These are phyloP conservation scores for Oryzias curvinotus DNA, from an alignment of 2,113 vertebrate species.

Conservation along the genomic window DNA sequence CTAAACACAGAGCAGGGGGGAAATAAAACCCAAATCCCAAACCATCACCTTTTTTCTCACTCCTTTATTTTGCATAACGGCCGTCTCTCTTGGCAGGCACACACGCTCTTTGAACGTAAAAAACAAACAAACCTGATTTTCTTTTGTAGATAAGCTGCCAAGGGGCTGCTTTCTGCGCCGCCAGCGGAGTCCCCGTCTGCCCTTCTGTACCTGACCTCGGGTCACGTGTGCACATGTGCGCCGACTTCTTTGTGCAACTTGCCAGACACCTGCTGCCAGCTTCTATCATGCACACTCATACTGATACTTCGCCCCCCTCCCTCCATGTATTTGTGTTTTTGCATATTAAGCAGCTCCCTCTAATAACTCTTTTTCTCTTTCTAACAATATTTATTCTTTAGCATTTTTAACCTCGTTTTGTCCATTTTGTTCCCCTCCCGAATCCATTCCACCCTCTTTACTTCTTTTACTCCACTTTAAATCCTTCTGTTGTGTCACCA, in stretches of 20 bases:
- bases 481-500: slow-evolving; percentile 35
- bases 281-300: not conserved
- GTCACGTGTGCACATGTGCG: slow-evolving; percentile 15
- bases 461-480: slow-evolving; percentile 17
- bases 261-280: slow-evolving; percentile 29
- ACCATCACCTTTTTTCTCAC: not conserved
- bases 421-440: not conserved
- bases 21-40: not conserved
- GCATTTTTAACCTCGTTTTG: not conserved
- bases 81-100: slow-evolving; percentile 4
- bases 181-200: slow-evolving; percentile 73
- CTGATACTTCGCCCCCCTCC: not conserved
- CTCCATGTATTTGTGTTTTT: not conserved
- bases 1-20: not conserved
- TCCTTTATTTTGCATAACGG: slow-evolving; percentile 11
- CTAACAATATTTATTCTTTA: not conserved
- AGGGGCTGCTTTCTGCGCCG: slow-evolving; percentile 77
- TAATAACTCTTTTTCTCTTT: not conserved
- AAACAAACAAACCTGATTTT: slow-evolving; percentile 60
- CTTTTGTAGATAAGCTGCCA: slow-evolving; percentile 79
- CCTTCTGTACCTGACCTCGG: slow-evolving; percentile 32
- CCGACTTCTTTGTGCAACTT: not conserved
- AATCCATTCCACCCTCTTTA: slow-evolving; percentile 1
- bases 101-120: slow-evolving; percentile 74
- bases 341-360: too few species aligned